Percentiles rank a stretch among this genome's conserved stretches.
Evolutionary conservation across 2,113 vertebrate species (phyloP).

Genomic region (Trinectes maculatus): DNA sequence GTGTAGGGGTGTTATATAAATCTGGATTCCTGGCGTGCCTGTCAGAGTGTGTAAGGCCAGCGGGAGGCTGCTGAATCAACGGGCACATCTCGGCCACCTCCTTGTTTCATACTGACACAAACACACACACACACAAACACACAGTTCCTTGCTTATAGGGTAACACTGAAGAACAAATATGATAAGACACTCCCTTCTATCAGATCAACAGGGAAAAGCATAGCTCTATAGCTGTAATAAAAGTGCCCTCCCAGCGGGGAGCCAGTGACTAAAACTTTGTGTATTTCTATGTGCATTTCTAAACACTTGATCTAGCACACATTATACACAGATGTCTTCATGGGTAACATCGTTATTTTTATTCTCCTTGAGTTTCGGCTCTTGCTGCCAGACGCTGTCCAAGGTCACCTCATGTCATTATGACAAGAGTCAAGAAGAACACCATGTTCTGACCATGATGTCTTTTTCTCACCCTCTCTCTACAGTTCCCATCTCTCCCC

Average conservation of each 20-base stretch:
- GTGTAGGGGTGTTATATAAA: slow-evolving; percentile 58
- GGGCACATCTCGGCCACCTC: slow-evolving; percentile 14
- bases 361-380: slow-evolving; percentile 32
- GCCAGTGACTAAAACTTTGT: slow-evolving; percentile 16
- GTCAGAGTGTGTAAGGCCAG: slow-evolving; percentile 19
- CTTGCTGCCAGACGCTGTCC: not conserved
- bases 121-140: not conserved
- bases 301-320: not conserved
- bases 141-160: slow-evolving; percentile 7
- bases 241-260: slow-evolving; percentile 48
- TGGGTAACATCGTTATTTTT: not conserved
- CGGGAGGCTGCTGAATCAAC: slow-evolving; percentile 34
- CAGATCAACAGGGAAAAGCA: slow-evolving; percentile 43
- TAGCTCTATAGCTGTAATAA: slow-evolving; percentile 64
- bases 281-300: slow-evolving; percentile 4
- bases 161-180: slow-evolving; percentile 21
- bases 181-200: slow-evolving; percentile 28
- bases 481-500: slow-evolving; percentile 89
- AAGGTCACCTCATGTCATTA: slow-evolving; percentile 34
- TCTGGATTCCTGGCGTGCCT: slow-evolving; percentile 23
- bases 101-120: slow-evolving; percentile 9
- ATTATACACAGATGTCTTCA: not conserved
- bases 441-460: slow-evolving; percentile 62
- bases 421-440: slow-evolving; percentile 14
- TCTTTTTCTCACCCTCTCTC: slow-evolving; percentile 73